A percentile compares a stretch with the other conserved stretches of the same genome.
phyloP scores from a whole-genome alignment of 2,113 vertebrate genomes.

The Caracal caracal region DNA sequence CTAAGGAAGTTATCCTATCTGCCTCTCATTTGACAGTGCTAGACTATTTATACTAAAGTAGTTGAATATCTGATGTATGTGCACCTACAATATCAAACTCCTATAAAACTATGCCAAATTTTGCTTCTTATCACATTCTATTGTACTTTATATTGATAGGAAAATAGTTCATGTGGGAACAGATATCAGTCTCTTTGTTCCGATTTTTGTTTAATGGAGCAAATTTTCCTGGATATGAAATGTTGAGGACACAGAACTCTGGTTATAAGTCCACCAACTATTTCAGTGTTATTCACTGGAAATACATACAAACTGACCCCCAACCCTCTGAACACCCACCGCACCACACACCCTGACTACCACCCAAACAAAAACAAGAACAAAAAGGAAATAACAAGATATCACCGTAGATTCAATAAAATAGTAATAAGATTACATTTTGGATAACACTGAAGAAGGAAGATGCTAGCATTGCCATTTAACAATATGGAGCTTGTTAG shows the following conservation, averaged over 20 bases:
- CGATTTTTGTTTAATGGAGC: constrained; percentile 11
- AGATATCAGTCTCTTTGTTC: neutral
- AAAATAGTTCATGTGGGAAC: neutral
- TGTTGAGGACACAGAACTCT: constrained; percentile 11
- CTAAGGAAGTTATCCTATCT: neutral
- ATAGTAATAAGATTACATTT: constrained; percentile 29
- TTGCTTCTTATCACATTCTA: neutral
- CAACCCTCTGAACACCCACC: neutral
- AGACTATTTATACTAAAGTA: neutral
- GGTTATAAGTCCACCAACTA: constrained; percentile 6
- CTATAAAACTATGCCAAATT: neutral
- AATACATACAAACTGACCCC: neutral
- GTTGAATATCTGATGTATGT: neutral
- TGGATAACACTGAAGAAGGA: neutral
- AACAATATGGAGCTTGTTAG: constrained; percentile 42
- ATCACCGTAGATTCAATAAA: neutral
- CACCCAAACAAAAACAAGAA: neutral
- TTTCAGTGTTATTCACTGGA: neutral
- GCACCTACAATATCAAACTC: neutral
- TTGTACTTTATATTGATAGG: neutral
- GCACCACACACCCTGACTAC: neutral
- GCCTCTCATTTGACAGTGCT: neutral
- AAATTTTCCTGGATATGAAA: neutral
- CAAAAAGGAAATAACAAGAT: neutral
- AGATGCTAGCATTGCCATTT: constrained; percentile 11